Percentiles rank a stretch among this genome's conserved stretches.
These are phyloP conservation scores for Dascyllus trimaculatus DNA, from an alignment of 2,113 vertebrate genomes.

Conservation along the genomic window DNA sequence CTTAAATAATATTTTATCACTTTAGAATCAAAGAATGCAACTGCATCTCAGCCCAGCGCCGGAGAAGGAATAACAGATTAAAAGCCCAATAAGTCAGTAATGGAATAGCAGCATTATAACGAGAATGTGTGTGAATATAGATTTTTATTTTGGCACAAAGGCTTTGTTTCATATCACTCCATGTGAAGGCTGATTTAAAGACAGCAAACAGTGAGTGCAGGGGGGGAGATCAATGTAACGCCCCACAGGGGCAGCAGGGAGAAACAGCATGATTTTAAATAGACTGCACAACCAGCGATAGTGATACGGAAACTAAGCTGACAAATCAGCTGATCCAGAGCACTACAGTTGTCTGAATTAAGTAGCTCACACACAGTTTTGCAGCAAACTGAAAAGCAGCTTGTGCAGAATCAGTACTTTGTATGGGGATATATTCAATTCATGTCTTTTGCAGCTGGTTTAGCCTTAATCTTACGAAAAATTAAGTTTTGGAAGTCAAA, in stretches of 20 bases:
- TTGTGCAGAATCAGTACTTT: too few species aligned
- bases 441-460: not conserved
- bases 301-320: slow-evolving; percentile 32
- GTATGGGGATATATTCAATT: too few species aligned
- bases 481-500: not conserved
- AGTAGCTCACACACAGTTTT: slow-evolving; percentile 10
- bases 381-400: not conserved
- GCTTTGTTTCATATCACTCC: slow-evolving; percentile 49
- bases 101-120: slow-evolving; percentile 55
- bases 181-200: slow-evolving; percentile 62
- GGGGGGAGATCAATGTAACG: slow-evolving; percentile 56
- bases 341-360: slow-evolving; percentile 4
- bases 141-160: slow-evolving; percentile 58
- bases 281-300: slow-evolving; percentile 30
- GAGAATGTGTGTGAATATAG: slow-evolving; percentile 69
- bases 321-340: slow-evolving; percentile 41
- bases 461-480: not conserved
- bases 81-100: slow-evolving; percentile 48
- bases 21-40: slow-evolving; percentile 9
- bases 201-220: slow-evolving; percentile 39
- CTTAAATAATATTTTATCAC: slow-evolving; percentile 6
- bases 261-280: slow-evolving; percentile 53
- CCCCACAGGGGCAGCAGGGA: slow-evolving; percentile 15
- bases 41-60: slow-evolving; percentile 19
- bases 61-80: slow-evolving; percentile 44